These are phyloP conservation scores for Trichogramma evanescens DNA, from an alignment of 2,888 invertebrate genomes.

Conservation along the genomic window DNA sequence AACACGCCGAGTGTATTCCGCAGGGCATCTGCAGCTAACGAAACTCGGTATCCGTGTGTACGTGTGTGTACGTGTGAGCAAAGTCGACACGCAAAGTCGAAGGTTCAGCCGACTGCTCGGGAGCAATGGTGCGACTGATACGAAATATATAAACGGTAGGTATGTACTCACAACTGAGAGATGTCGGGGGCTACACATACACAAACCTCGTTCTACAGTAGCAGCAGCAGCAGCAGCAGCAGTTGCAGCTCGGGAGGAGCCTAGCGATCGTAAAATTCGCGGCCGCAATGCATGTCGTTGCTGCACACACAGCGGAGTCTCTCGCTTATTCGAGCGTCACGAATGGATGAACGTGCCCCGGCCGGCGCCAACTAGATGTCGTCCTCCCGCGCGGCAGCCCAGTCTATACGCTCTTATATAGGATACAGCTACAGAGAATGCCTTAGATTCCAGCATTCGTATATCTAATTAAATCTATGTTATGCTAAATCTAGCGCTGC, in stretches of 20 bases:
- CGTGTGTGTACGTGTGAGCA: no score
- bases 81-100: no score
- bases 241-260: not conserved
- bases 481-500: constrained; percentile 37
- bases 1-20: not conserved
- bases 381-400: constrained; percentile 13
- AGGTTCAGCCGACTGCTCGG: not conserved
- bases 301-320: constrained; percentile 19
- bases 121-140: not conserved
- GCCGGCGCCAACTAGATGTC: constrained; percentile 41
- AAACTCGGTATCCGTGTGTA: no score
- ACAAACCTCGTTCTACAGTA: not conserved
- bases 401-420: no score
- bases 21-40: not conserved
- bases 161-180: no score
- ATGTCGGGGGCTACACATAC: not conserved
- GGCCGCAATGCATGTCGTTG: not conserved
- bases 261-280: no score
- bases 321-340: no score
- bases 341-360: not conserved
- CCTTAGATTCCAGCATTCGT: constrained; percentile 38
- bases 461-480: constrained; percentile 44
- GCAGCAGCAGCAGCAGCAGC: not conserved
- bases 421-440: constrained; percentile 24
- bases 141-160: no score